Evolutionary conservation across 2,113 vertebrate species (phyloP), one percentile per base, ranked within the genome.

Genomic region (Lutjanus erythropterus): DNA sequence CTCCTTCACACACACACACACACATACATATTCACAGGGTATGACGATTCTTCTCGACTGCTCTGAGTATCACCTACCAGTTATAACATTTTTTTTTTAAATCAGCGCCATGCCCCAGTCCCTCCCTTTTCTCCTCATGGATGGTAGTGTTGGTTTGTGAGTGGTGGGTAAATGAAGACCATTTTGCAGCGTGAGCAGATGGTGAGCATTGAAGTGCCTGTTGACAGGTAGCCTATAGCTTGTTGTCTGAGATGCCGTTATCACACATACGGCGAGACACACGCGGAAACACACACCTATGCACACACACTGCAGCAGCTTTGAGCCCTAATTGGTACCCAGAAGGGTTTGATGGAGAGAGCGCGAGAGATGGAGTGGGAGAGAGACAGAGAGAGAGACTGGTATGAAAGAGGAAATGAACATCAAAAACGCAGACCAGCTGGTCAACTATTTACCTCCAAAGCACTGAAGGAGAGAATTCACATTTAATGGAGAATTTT

Each of bases 261-360:
- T 87, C 94, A 96, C 96, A 96, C 94, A 95, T 93, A 93, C 95
- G 78, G 66, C 6, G 6, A 86, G 58, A 39, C 58, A 42, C 56
- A 46, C 53, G 4, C 72, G 65, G 27, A 68, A 53, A 70, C 49
- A 75, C 76, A 84, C 72, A 83, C 84, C 62, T 69, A 81, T 64
- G 37, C 93, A 91, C 95, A 96, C 93, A 96, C 94, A 95, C 94
- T 95, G 95, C 94, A 97, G 96, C 96, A 97, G 96, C 94, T 96
- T 94, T 96, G 96, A 96, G 95, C 91, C 94, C 95, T 97, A 97
- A 97, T 97, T 97, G 96, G 96, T 96, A 97, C 96, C 97, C 96
- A 96, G 95, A 97, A 97, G 96, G 94, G 95, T 97, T 95, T 95
- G 92, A 94, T 89, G 85, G 91, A 90, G 80, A 89, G 82, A 87